Evolutionary conservation across 2,888 invertebrate species (phyloP).

Genomic region (Drosophila mulleri): DNA sequence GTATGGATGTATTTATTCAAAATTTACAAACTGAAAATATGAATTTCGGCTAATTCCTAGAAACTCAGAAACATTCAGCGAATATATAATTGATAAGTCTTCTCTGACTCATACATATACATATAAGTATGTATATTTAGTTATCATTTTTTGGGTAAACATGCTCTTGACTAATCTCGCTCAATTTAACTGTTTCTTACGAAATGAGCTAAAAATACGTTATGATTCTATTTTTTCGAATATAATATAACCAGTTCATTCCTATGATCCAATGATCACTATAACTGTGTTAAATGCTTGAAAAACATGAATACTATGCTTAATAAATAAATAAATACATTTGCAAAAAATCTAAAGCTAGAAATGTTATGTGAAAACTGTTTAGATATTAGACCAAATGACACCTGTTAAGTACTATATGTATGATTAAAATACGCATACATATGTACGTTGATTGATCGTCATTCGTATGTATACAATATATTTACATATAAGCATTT

Average conservation of each 20-base stretch:
- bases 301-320: no score
- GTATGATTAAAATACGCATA: background rate
- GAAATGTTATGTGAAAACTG: background rate
- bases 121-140: background rate
- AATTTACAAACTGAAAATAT: background rate
- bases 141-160: background rate
- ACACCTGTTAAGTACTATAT: background rate
- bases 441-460: no score
- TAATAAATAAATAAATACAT: background rate
- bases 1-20: background rate
- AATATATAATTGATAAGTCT: conserved; percentile 1
- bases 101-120: conserved; percentile 5
- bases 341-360: background rate
- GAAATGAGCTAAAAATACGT: conserved; percentile 6
- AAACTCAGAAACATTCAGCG: background rate
- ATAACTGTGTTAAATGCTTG: no score
- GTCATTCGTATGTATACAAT: background rate
- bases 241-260: background rate
- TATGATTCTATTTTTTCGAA: conserved; percentile 1
- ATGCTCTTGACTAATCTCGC: background rate
- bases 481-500: background rate
- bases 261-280: background rate
- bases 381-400: background rate
- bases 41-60: background rate
- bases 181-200: background rate